Base-by-base conservation (phyloP, 2,888 invertebrate genomes). In the Netelia fuscicornis region DNA sequence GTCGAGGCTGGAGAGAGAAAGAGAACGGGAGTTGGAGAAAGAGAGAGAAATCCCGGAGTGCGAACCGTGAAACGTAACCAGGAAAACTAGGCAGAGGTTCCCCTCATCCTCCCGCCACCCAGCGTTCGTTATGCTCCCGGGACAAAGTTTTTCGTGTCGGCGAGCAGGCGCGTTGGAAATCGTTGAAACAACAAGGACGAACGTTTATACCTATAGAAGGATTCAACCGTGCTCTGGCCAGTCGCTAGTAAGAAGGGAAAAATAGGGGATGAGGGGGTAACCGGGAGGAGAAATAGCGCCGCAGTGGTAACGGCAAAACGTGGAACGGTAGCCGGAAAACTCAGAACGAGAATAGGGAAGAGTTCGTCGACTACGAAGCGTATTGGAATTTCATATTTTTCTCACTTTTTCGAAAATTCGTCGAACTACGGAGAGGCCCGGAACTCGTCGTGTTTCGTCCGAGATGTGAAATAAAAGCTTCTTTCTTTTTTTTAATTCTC, bases 121-220 rank as follows among this genome's bases (percentile, higher is more conserved):
- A 23, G 30, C 76, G 64, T 83, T 83, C 83, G 83, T 83, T 83
- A 83, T 79, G 74, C 83, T 83, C 74, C 70, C 83, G 83, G 74
- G 79, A 83, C 83, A 83, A 83, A 83, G 79, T 83, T 83, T 83
- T 83, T 74, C 83, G 56, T 79, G 83, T 74, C 79, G 67, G 70
- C 68, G 83, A 77, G 60, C 72, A 20, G 17, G 68, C 58, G 71
- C 78, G 77, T 52, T 78, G 62, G 83, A 83, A 83, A 83, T 78
- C 83, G 83, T 78, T 78, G 83, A 78, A 83, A 78, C 78, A 83
- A 83, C 78, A 78, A 71, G 54, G 23, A 65, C 37, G 67, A 78
- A 80, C 65, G 72, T n/a, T 20, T 74, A 78, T 74, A 83, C 6
- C 37, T 42, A 58, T 58, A 17, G 71, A 52, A 11, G 23, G 70